These are phyloP conservation scores for Hoplodrina blanda DNA, from an alignment of 2,888 invertebrate species.

Conservation along the genomic window DNA sequence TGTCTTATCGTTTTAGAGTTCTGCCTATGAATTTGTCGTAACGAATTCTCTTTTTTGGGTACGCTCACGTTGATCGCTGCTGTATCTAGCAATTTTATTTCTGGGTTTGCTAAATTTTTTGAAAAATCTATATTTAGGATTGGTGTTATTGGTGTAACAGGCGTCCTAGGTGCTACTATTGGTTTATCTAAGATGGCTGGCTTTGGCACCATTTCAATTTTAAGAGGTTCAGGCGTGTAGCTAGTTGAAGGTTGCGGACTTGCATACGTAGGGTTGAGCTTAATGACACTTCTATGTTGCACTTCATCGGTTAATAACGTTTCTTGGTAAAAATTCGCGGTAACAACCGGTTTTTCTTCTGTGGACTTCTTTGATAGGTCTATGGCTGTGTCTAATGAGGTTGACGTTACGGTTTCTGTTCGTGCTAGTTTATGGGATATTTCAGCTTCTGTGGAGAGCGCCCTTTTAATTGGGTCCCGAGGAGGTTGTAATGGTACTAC, in stretches of 20 bases:
- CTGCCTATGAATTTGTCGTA: constrained; percentile 74
- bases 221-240: constrained; percentile 74
- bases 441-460: constrained; percentile 73
- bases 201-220: constrained; percentile 73
- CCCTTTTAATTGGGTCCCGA: constrained; percentile 70
- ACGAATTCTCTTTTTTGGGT: constrained; percentile 69
- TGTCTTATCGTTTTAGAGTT: constrained; percentile 76
- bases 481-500: constrained; percentile 56
- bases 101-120: constrained; percentile 81
- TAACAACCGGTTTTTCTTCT: constrained; percentile 72
- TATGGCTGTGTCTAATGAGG: constrained; percentile 76
- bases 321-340: constrained; percentile 87
- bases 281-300: constrained; percentile 82
- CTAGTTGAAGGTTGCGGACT: constrained; percentile 86
- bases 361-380: constrained; percentile 78
- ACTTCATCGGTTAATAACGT: constrained; percentile 78
- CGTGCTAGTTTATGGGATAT: constrained; percentile 63
- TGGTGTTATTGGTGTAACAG: constrained; percentile 75
- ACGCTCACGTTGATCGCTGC: constrained; percentile 70
- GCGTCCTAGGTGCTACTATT: constrained; percentile 59
- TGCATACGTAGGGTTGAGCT: constrained; percentile 81
- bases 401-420: constrained; percentile 73
- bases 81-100: constrained; percentile 83
- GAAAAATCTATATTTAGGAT: constrained; percentile 86
- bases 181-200: constrained; percentile 54